phyloP scores from a whole-genome alignment of 2,888 invertebrate genomes.

The Leucozona laternaria region DNA sequence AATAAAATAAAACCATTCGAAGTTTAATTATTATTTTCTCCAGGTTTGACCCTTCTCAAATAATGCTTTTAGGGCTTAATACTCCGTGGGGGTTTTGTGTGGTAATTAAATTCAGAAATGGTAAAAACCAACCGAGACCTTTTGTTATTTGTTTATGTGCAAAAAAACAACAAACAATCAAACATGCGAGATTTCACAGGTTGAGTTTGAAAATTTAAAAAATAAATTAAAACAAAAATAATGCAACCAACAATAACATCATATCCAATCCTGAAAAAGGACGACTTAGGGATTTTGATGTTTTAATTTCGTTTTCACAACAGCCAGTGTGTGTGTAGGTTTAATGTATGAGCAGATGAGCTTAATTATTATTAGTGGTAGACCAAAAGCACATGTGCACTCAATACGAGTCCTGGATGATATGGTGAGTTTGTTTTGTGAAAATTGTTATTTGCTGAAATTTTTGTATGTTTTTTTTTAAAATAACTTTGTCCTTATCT shows the following conservation, averaged over 20 bases:
- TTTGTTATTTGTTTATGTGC: neutral
- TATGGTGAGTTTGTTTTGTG: neutral
- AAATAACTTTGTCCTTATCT: neutral
- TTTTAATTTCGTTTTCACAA: conserved; percentile 2
- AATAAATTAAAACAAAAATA: neutral
- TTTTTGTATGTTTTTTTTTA: neutral
- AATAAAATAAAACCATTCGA: neutral
- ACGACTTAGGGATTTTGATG: conserved; percentile 1
- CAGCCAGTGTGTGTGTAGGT: neutral
- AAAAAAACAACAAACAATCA: neutral
- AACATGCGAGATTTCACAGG: neutral
- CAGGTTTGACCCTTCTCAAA: neutral
- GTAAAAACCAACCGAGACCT: neutral
- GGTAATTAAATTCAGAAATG: neutral
- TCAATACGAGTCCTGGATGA: neutral
- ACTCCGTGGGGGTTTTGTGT: neutral
- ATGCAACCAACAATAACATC: neutral
- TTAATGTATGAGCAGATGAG: neutral
- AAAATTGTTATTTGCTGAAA: neutral
- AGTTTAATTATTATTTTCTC: neutral
- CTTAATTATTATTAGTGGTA: neutral
- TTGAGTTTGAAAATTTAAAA: neutral
- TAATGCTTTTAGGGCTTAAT: neutral
- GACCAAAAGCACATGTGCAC: conserved; percentile 2
- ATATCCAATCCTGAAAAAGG: neutral